Conservation (phyloP, 1,140 invertebrate genomes). For the Akabosia matsudoensis region DNA sequence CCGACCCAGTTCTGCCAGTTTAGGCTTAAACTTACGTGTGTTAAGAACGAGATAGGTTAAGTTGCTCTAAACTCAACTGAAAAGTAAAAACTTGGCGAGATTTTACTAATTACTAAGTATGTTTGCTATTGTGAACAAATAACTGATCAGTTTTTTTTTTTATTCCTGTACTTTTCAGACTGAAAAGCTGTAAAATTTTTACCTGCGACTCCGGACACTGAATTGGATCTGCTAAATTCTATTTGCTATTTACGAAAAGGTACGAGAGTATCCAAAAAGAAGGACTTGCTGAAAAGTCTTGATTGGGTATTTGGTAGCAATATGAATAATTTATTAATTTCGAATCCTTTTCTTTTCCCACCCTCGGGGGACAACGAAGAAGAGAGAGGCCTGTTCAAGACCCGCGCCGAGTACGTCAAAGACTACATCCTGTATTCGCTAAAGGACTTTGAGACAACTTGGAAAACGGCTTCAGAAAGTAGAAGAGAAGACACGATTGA, state of each 20-base stretch:
- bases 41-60: too few relatives aligned
- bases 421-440: conserved; percentile 26
- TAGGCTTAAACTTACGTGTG: too few relatives aligned
- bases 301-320: conserved; percentile 20
- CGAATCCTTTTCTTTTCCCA: conserved; percentile 43
- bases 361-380: conserved; percentile 36
- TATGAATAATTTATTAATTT: conserved; percentile 42
- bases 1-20: too few relatives aligned
- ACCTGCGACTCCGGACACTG: too few relatives aligned
- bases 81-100: too few relatives aligned
- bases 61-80: too few relatives aligned
- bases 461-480: background rate
- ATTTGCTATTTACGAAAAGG: too few relatives aligned
- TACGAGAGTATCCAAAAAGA: conserved; percentile 1
- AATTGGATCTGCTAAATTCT: background rate
- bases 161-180: too few relatives aligned
- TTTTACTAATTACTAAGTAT: too few relatives aligned
- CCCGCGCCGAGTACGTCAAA: background rate
- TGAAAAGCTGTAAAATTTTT: too few relatives aligned
- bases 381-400: background rate
- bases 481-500: background rate
- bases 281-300: background rate
- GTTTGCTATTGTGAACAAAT: too few relatives aligned
- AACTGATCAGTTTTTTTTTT: too few relatives aligned
- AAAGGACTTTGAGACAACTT: conserved; percentile 22